phyloP scores from a whole-genome alignment of 2,797 vertebrate genomes.

The Xiphophorus birchmanni region DNA sequence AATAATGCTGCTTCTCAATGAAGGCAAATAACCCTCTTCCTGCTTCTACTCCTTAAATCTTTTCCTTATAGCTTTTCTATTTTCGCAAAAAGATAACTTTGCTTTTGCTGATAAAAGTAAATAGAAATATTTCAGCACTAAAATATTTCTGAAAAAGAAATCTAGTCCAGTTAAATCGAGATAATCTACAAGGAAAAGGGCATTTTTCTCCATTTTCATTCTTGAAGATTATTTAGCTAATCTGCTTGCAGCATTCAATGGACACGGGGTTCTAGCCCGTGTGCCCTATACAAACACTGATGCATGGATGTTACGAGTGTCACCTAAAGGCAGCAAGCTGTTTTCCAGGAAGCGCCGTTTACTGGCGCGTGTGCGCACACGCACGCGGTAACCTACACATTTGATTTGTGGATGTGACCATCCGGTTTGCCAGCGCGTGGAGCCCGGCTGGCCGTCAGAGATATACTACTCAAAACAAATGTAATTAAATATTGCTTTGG shows the following conservation, averaged over 20 bases:
- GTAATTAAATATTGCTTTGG: background rate
- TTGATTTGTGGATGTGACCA: background rate
- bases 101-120: background rate
- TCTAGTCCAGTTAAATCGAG: background rate
- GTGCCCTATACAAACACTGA: background rate
- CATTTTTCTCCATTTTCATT: background rate
- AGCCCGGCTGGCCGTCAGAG: background rate
- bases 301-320: slow-evolving; percentile 24
- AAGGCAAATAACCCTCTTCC: background rate
- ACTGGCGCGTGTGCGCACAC: background rate
- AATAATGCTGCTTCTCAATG: background rate
- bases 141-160: background rate
- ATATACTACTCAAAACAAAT: background rate
- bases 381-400: background rate
- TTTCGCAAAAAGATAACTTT: background rate
- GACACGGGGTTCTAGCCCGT: background rate
- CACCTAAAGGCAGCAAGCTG: slow-evolving; percentile 30
- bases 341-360: background rate
- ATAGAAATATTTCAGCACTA: too few relatives aligned
- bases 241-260: background rate
- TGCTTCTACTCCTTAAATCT: background rate
- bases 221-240: background rate
- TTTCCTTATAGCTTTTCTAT: background rate
- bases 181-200: background rate
- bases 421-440: background rate